Conservation (phyloP, 37 sponge, comb jelly and placozoan species). For the Geodia barretti region DNA sequence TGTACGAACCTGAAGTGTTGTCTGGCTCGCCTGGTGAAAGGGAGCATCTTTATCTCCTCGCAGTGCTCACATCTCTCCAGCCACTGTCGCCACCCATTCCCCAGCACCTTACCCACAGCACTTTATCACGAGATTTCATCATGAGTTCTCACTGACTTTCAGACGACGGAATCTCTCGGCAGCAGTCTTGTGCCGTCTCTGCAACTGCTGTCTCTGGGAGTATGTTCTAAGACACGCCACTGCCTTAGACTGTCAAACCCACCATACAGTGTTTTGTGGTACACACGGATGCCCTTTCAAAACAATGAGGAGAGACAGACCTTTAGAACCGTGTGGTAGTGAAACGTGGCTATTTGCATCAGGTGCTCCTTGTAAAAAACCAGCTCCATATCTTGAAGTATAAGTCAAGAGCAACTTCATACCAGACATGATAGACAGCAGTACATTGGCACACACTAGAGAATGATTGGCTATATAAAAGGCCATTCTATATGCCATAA, state of each 20-base stretch:
- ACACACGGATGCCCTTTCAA: too few species aligned
- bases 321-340: slow-evolving; percentile 14
- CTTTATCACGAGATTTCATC: too few species aligned
- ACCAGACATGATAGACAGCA: too few species aligned
- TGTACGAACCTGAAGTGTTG: slow-evolving; percentile 12
- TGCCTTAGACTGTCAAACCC: neutral
- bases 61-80: slow-evolving; percentile 54
- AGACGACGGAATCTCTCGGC: slow-evolving; percentile 11
- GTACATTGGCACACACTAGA: too few species aligned
- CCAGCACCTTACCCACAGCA: slow-evolving; percentile 17
- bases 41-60: slow-evolving; percentile 46
- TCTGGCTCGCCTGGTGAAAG: slow-evolving; percentile 38
- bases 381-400: slow-evolving; percentile 20
- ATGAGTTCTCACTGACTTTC: neutral
- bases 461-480: too few species aligned
- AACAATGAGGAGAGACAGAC: neutral
- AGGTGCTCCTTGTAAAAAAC: slow-evolving; percentile 1
- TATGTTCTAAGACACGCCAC: neutral
- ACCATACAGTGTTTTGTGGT: too few species aligned
- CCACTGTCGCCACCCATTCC: slow-evolving; percentile 36
- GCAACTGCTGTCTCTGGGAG: neutral
- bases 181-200: neutral
- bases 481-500: too few species aligned
- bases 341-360: slow-evolving; percentile 12
- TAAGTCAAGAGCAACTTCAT: too few species aligned